These are phyloP conservation scores for Latrodectus elegans DNA, from an alignment of 2,888 invertebrate species.

Conservation along the genomic window DNA sequence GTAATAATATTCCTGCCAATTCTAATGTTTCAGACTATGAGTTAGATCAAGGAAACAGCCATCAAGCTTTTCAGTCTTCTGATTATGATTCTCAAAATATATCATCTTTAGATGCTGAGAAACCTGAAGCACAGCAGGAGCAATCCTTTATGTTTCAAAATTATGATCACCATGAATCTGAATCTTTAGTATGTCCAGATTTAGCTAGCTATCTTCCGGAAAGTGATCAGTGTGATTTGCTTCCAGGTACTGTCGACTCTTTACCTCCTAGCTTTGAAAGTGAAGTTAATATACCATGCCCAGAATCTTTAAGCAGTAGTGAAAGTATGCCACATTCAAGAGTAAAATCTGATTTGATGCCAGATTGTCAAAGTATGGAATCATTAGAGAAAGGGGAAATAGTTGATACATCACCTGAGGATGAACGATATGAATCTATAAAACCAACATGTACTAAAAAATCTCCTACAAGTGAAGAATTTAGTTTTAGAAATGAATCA, in stretches of 20 bases:
- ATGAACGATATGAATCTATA: slow-evolving; percentile 65
- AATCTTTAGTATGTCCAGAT: slow-evolving; percentile 49
- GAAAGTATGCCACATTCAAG: slow-evolving; percentile 39
- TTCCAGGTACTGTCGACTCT: slow-evolving; percentile 39
- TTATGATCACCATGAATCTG: slow-evolving; percentile 41
- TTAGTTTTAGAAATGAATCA: slow-evolving; percentile 11
- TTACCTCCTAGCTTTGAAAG: slow-evolving; percentile 61
- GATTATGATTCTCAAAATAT: slow-evolving; percentile 50
- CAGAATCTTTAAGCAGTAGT: slow-evolving; percentile 46
- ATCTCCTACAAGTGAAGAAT: slow-evolving; percentile 10
- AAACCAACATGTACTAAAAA: slow-evolving; percentile 16
- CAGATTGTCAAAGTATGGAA: slow-evolving; percentile 52
- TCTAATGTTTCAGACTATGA: not conserved
- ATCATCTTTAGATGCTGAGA: slow-evolving; percentile 47
- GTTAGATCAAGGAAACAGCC: slow-evolving; percentile 21
- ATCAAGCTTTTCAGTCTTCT: slow-evolving; percentile 5
- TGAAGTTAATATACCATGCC: slow-evolving; percentile 58
- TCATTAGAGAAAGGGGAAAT: slow-evolving; percentile 62
- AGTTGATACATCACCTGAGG: slow-evolving; percentile 68
- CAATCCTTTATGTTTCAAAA: slow-evolving; percentile 45
- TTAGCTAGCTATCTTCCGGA: slow-evolving; percentile 68
- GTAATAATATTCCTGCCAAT: not conserved
- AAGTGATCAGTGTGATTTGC: slow-evolving; percentile 65
- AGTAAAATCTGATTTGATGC: slow-evolving; percentile 37
- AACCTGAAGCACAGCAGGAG: slow-evolving; percentile 65